A percentile compares a stretch with the other conserved stretches of the same genome.
Conservation (phyloP, 1,140 invertebrate species). For the Apis cerana region DNA sequence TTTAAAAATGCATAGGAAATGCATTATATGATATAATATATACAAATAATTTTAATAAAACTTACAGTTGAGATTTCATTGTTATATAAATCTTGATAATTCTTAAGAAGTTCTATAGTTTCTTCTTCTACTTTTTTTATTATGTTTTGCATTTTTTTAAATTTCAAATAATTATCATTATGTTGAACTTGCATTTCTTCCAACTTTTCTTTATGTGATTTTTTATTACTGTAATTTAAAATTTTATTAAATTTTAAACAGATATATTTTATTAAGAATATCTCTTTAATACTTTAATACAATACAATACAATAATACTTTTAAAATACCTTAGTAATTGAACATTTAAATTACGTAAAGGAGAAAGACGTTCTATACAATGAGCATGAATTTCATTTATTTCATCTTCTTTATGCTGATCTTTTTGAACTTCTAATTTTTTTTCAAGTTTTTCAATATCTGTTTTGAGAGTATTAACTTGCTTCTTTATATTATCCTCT, state of each 20-base stretch:
- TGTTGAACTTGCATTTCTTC: slow-evolving; percentile 23
- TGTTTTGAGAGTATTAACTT: slow-evolving; percentile 41
- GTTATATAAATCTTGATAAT: slow-evolving; percentile 47
- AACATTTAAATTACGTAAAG: slow-evolving; percentile 10
- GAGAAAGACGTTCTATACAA: slow-evolving; percentile 31
- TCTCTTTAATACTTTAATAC: too few relatives aligned
- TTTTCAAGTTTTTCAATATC: slow-evolving; percentile 4
- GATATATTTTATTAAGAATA: neutral
- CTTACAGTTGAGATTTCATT: slow-evolving; percentile 56
- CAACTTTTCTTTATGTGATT: slow-evolving; percentile 34
- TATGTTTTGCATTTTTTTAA: slow-evolving; percentile 17
- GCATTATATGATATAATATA: neutral
- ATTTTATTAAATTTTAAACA: neutral
- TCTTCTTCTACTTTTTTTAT: slow-evolving; percentile 46
- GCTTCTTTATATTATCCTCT: slow-evolving; percentile 35
- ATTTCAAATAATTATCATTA: slow-evolving; percentile 30
- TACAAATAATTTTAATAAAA: slow-evolving; percentile 3
- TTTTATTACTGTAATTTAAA: slow-evolving; percentile 47
- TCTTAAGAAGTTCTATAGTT: slow-evolving; percentile 13
- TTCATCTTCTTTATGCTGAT: slow-evolving; percentile 34
- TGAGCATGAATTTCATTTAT: slow-evolving; percentile 23
- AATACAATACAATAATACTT: too few relatives aligned
- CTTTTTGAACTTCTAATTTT: slow-evolving; percentile 45
- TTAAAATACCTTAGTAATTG: slow-evolving; percentile 47
- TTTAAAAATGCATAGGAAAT: neutral